phyloP scores from a whole-genome alignment of 2,888 invertebrate genomes.

The Lathronympha strigana region DNA sequence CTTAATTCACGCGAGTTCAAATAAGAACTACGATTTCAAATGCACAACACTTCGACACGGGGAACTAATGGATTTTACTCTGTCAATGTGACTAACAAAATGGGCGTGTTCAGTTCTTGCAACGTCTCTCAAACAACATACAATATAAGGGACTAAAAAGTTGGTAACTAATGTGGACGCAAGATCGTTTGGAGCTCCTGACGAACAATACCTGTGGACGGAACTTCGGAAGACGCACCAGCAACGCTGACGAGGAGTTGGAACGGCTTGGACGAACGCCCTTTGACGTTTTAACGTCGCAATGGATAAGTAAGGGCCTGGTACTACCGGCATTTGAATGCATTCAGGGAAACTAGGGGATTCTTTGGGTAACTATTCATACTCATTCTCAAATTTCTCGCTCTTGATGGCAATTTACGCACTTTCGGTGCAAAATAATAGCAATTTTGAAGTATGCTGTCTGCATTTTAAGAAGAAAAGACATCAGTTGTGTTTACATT shows the following conservation, averaged over 20 bases:
- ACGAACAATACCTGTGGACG: neutral
- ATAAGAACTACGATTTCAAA: slow-evolving; percentile 23
- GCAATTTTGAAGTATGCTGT: neutral
- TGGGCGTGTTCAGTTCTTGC: slow-evolving; percentile 45
- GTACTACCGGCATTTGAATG: neutral
- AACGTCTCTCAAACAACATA: slow-evolving; percentile 45
- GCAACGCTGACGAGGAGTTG: neutral
- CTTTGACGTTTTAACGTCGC: neutral
- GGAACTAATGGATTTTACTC: slow-evolving; percentile 22
- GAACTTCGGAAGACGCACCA: slow-evolving; percentile 3
- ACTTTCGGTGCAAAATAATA: neutral
- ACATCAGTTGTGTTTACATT: neutral
- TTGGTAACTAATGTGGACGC: neutral
- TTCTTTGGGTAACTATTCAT: neutral
- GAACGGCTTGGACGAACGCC: neutral
- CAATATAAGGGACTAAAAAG: neutral
- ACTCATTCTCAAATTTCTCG: neutral
- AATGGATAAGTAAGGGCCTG: neutral
- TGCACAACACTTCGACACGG: slow-evolving; percentile 32
- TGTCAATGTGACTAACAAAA: slow-evolving; percentile 34
- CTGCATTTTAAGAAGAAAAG: neutral
- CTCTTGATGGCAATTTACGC: neutral
- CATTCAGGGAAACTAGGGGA: neutral
- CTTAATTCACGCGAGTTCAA: slow-evolving; percentile 9
- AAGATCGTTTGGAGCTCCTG: neutral